Percentiles rank a stretch among this genome's conserved stretches.
Evolutionary conservation across 2,888 invertebrate species (phyloP).

Genomic region (Stictocephala bisonia): DNA sequence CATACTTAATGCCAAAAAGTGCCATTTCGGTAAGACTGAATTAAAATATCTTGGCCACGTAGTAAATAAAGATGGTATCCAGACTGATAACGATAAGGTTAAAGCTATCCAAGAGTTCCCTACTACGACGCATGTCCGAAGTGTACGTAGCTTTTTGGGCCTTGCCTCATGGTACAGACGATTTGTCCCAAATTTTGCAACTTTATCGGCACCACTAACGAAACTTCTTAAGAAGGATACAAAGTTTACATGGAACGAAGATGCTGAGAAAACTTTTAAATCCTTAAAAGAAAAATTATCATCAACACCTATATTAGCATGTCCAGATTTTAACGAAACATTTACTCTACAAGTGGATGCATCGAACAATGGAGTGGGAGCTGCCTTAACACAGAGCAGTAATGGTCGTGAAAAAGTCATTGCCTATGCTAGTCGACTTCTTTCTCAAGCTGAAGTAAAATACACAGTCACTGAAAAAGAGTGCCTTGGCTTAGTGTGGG

Average conservation of each 20-base stretch:
- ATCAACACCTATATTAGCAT: constrained; percentile 46
- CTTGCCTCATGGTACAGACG: constrained; percentile 13
- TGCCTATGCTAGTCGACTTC: constrained; percentile 54
- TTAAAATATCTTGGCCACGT: constrained; percentile 58
- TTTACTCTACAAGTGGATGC: constrained; percentile 52
- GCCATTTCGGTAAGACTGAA: constrained; percentile 52
- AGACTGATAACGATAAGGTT: constrained; percentile 17
- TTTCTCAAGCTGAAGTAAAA: constrained; percentile 52
- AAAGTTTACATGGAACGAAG: not conserved
- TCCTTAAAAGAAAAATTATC: constrained; percentile 6
- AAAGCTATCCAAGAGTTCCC: not conserved
- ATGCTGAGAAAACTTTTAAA: not conserved
- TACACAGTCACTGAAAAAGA: constrained; percentile 56
- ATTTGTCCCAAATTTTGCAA: not conserved
- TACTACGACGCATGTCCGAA: not conserved
- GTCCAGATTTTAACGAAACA: constrained; percentile 49
- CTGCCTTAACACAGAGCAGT: constrained; percentile 53
- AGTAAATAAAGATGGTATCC: constrained; percentile 54
- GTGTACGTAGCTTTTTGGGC: constrained; percentile 27
- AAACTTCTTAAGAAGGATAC: not conserved
- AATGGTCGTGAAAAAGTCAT: constrained; percentile 54
- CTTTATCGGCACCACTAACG: not conserved
- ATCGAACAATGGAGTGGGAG: constrained; percentile 35
- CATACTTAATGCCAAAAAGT: constrained; percentile 55
- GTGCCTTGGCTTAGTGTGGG: constrained; percentile 56